phyloP scores from a whole-genome alignment of 2,888 invertebrate species.

The Synanthedon myopaeformis region DNA sequence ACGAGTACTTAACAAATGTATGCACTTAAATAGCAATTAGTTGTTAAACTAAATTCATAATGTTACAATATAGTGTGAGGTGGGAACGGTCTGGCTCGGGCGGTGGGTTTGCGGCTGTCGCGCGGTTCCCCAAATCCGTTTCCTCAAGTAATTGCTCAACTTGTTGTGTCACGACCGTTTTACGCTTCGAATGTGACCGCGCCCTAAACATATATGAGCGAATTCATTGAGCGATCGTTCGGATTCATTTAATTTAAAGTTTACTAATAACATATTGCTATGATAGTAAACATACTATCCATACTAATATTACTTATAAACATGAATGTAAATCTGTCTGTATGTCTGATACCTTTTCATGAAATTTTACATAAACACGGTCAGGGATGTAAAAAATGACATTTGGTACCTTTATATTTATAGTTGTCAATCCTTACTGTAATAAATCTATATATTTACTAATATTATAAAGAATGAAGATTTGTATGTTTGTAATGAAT shows the following conservation, averaged over 20 bases:
- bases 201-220: not conserved
- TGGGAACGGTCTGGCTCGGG: not conserved
- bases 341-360: too few relatives aligned
- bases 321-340: too few relatives aligned
- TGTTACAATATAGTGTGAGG: not conserved
- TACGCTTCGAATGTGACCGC: slow-evolving; percentile 2
- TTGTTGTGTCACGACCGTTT: slow-evolving; percentile 18
- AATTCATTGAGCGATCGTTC: not conserved
- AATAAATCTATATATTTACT: too few relatives aligned
- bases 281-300: too few relatives aligned
- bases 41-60: not conserved
- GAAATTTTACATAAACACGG: too few relatives aligned
- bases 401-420: too few relatives aligned
- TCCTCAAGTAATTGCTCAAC: slow-evolving; percentile 25
- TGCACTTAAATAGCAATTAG: not conserved
- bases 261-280: too few relatives aligned
- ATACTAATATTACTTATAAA: too few relatives aligned
- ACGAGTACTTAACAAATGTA: not conserved
- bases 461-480: too few relatives aligned
- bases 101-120: slow-evolving; percentile 7
- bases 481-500: too few relatives aligned
- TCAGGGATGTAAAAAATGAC: too few relatives aligned
- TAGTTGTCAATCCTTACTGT: too few relatives aligned
- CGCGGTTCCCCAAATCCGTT: slow-evolving; percentile 17
- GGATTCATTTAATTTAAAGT: not conserved